These are phyloP conservation scores for Papilio helenus DNA, from an alignment of 1,140 invertebrate genomes.

Conservation along the genomic window DNA sequence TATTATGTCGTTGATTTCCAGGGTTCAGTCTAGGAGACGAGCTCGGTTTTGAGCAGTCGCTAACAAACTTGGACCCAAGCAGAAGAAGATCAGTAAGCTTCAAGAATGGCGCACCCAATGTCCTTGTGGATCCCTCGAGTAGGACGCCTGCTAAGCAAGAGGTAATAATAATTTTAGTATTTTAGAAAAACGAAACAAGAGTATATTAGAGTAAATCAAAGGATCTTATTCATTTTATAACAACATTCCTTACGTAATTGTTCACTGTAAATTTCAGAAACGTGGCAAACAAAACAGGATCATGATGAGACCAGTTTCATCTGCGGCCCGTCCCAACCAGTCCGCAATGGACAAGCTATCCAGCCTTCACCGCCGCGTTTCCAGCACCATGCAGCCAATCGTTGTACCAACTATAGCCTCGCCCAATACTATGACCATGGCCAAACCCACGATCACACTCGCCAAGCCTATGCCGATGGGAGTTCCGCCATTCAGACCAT, in stretches of 20 bases:
- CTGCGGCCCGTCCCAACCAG: constrained; percentile 63
- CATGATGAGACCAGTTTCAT: constrained; percentile 73
- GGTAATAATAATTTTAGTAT: constrained; percentile 53
- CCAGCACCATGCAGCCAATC: constrained; percentile 72
- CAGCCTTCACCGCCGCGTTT: constrained; percentile 62
- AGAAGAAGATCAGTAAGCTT: constrained; percentile 86
- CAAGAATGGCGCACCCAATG: constrained; percentile 79
- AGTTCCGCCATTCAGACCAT: constrained; percentile 89
- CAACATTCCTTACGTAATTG: background rate
- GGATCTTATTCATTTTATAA: no score
- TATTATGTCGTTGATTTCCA: constrained; percentile 69
- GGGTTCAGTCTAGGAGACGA: constrained; percentile 93
- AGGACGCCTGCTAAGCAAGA: constrained; percentile 66
- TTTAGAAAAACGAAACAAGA: no score
- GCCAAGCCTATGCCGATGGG: constrained; percentile 82
- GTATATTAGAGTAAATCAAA: no score
- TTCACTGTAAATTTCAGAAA: constrained; percentile 64
- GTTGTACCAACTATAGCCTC: constrained; percentile 59
- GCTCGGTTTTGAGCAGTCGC: constrained; percentile 90
- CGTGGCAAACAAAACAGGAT: constrained; percentile 78
- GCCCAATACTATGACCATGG: constrained; percentile 45
- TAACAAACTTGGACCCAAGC: constrained; percentile 88
- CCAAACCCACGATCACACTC: constrained; percentile 73
- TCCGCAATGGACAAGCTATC: constrained; percentile 73
- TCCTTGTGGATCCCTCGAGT: constrained; percentile 57